Conservation (phyloP, 1,140 invertebrate species). For the Drosophila oshimai region DNA sequence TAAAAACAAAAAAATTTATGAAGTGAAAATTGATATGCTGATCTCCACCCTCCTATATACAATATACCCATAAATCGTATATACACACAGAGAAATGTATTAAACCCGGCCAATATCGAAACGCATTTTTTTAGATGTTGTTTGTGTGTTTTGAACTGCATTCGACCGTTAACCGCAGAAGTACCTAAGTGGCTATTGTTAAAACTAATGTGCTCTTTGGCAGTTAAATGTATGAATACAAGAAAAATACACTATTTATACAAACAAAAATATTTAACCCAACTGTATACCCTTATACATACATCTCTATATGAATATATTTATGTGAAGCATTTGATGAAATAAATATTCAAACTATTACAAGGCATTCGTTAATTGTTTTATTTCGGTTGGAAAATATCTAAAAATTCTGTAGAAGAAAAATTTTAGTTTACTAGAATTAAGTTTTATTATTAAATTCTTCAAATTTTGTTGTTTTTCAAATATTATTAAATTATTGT, state of each 20-base stretch:
- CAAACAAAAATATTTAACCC: slow-evolving; percentile 40
- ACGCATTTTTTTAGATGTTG: slow-evolving; percentile 74
- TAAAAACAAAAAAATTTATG: slow-evolving; percentile 4
- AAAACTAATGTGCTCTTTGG: slow-evolving; percentile 56
- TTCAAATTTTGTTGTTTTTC: too few species aligned
- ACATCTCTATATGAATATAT: slow-evolving; percentile 64
- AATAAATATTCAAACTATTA: slow-evolving; percentile 69
- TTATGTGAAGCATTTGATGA: slow-evolving; percentile 70
- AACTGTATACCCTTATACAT: slow-evolving; percentile 58
- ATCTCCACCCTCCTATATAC: slow-evolving; percentile 45
- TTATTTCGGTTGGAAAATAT: too few species aligned
- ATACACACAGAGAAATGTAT: slow-evolving; percentile 50
- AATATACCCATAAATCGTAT: slow-evolving; percentile 9
- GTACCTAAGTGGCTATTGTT: slow-evolving; percentile 72
- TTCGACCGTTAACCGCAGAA: slow-evolving; percentile 64
- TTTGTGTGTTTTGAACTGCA: slow-evolving; percentile 68
- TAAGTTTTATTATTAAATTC: too few species aligned
- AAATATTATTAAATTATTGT: too few species aligned
- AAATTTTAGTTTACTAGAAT: too few species aligned
- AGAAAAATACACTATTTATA: slow-evolving; percentile 55
- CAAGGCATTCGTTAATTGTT: slow-evolving; percentile 11
- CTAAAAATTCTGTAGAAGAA: too few species aligned
- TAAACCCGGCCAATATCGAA: slow-evolving; percentile 58
- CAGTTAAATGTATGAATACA: slow-evolving; percentile 34
- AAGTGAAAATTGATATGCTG: slow-evolving; percentile 68